Conservation (phyloP, 2,113 vertebrate species). For the Pholis gunnellus region DNA sequence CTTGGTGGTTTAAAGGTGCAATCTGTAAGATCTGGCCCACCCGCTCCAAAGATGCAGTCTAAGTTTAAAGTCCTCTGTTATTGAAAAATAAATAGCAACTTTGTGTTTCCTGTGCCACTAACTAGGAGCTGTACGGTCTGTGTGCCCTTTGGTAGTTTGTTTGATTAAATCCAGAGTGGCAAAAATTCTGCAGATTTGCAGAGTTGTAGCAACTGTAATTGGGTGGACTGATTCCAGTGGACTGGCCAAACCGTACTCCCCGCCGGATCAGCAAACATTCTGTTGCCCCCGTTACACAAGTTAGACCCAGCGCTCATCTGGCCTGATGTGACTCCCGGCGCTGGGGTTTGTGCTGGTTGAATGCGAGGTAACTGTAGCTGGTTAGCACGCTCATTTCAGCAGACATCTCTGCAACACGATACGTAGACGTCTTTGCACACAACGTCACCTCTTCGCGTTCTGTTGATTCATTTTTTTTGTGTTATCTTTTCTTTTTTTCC, state of each 20-base stretch:
- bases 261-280: no score
- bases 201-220: background rate
- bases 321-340: no score
- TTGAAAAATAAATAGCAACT: background rate
- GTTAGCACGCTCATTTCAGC: background rate
- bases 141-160: background rate
- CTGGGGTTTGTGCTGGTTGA: no score
- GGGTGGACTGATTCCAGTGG: no score
- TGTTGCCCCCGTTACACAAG: no score
- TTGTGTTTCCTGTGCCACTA: background rate
- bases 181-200: background rate
- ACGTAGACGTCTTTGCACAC: background rate
- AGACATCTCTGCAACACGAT: background rate
- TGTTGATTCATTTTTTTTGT: background rate
- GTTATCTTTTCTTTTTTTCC: background rate
- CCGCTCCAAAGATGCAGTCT: background rate
- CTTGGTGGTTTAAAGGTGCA: conserved; percentile 3
- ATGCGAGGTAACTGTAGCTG: background rate
- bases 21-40: background rate
- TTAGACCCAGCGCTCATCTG: no score
- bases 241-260: no score
- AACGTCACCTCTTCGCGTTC: background rate
- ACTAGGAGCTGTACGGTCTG: background rate
- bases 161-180: background rate
- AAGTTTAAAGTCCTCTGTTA: background rate